Percentiles rank a stretch among this genome's conserved stretches.
These are phyloP conservation scores for Trachelus iudaicus DNA, from an alignment of 2,888 invertebrate species.

Conservation along the genomic window DNA sequence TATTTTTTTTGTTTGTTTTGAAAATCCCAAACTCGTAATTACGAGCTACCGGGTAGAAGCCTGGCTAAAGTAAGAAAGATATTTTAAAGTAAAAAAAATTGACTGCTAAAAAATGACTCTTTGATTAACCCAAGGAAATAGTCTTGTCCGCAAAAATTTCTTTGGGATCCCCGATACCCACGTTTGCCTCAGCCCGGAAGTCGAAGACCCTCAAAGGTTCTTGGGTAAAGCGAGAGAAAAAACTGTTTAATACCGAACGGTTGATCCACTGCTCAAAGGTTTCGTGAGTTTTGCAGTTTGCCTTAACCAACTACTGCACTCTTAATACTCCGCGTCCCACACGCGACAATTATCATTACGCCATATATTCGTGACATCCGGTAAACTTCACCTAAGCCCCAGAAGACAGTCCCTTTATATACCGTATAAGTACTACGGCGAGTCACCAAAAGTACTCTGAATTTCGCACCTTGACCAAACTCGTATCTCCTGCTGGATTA, in stretches of 20 bases:
- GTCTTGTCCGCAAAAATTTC: too few relatives aligned
- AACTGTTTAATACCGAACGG: too few relatives aligned
- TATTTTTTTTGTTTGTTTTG: not conserved
- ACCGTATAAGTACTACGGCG: not conserved
- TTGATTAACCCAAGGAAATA: too few relatives aligned
- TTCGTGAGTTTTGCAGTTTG: not conserved
- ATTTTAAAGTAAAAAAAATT: not conserved
- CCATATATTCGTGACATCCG: not conserved
- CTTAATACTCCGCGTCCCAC: not conserved
- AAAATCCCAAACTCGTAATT: not conserved
- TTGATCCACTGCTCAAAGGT: not conserved
- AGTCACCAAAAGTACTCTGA: not conserved
- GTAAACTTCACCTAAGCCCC: not conserved
- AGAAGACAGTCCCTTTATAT: not conserved
- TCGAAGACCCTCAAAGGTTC: not conserved
- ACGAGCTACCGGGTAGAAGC: not conserved
- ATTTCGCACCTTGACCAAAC: not conserved
- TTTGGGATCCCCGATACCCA: too few relatives aligned
- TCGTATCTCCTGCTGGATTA: not conserved
- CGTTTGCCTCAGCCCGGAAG: not conserved
- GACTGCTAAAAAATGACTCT: too few relatives aligned
- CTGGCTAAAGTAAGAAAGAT: not conserved
- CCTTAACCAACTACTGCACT: not conserved
- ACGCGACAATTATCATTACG: not conserved
- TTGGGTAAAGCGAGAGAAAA: too few relatives aligned